Percentiles rank a stretch among this genome's conserved stretches.
Evolutionary conservation across 1,140 invertebrate species (phyloP).

Genomic region (Pseudachorutes palmiensis): DNA sequence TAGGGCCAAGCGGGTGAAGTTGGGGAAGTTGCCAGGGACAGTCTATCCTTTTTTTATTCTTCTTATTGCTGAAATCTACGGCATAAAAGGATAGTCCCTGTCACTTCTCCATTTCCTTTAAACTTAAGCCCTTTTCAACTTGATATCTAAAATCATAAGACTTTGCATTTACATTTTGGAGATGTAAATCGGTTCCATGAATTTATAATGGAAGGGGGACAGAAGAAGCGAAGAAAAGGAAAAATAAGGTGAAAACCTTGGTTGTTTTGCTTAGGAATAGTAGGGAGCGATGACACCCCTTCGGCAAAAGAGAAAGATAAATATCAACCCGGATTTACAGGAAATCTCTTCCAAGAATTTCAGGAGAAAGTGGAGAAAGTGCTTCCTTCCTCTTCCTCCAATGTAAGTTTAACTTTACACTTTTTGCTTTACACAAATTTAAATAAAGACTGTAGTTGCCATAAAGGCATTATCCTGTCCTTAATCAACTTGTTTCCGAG

Average conservation of each 20-base stretch:
- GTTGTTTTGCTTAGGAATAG: not conserved
- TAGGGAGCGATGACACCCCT: slow-evolving; percentile 33
- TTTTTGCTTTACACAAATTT: too few relatives aligned
- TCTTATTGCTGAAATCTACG: not conserved
- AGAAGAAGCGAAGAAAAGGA: slow-evolving; percentile 4
- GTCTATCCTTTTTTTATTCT: too few relatives aligned
- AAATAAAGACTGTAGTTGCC: too few relatives aligned
- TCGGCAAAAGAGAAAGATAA: slow-evolving; percentile 36
- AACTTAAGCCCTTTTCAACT: slow-evolving; percentile 2
- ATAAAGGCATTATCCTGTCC: too few relatives aligned
- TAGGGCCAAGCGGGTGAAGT: not conserved
- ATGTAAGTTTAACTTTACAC: too few relatives aligned
- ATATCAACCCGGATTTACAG: slow-evolving; percentile 35
- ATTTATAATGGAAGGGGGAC: slow-evolving; percentile 28
- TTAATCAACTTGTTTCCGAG: too few relatives aligned
- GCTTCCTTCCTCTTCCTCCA: slow-evolving; percentile 17
- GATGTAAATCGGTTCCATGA: slow-evolving; percentile 15
- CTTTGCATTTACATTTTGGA: slow-evolving; percentile 11
- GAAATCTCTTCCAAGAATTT: slow-evolving; percentile 25
- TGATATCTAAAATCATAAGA: slow-evolving; percentile 8
- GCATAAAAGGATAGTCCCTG: not conserved
- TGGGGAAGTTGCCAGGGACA: too few relatives aligned
- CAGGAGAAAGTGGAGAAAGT: slow-evolving; percentile 28
- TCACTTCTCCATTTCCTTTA: not conserved
- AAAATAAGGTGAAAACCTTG: slow-evolving; percentile 5